A percentile compares a stretch with the other conserved stretches of the same genome.
phyloP scores from a whole-genome alignment of 2,888 invertebrate species.

The Aquatica leii region DNA sequence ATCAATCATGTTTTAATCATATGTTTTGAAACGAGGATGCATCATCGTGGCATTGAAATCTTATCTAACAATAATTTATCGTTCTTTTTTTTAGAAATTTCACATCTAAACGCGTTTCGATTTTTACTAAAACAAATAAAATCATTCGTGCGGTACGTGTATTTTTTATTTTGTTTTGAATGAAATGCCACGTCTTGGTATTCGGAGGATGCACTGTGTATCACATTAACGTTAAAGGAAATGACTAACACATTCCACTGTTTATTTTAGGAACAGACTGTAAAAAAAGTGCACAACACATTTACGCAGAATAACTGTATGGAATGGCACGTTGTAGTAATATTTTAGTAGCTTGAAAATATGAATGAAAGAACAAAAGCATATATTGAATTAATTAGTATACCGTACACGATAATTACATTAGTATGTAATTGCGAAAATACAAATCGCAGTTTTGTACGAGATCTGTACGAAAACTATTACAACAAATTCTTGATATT shows the following conservation, averaged over 20 bases:
- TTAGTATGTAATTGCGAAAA: constrained; percentile 2
- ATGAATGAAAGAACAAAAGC: constrained; percentile 18
- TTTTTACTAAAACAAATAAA: constrained; percentile 6
- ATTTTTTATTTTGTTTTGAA: constrained; percentile 21
- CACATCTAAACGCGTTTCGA: background rate
- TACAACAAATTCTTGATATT: no score
- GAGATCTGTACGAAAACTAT: background rate
- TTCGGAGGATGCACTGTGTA: constrained; percentile 22
- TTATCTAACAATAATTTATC: constrained; percentile 9
- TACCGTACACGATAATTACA: constrained; percentile 7
- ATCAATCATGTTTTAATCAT: background rate
- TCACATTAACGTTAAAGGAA: constrained; percentile 22
- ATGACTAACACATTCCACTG: constrained; percentile 31
- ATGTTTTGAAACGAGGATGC: constrained; percentile 1
- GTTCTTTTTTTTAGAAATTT: background rate
- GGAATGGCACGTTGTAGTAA: constrained; percentile 10
- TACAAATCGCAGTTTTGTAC: background rate
- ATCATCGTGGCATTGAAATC: background rate
- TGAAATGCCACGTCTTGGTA: constrained; percentile 14
- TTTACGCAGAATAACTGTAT: constrained; percentile 18
- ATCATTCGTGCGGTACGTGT: constrained; percentile 7
- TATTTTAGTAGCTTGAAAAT: constrained; percentile 13
- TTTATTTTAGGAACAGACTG: constrained; percentile 27
- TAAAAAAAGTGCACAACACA: constrained; percentile 25
- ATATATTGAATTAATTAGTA: constrained; percentile 7